Evolutionary conservation across 2,888 invertebrate species (phyloP).

Genomic region (Perizoma flavofasciatum): DNA sequence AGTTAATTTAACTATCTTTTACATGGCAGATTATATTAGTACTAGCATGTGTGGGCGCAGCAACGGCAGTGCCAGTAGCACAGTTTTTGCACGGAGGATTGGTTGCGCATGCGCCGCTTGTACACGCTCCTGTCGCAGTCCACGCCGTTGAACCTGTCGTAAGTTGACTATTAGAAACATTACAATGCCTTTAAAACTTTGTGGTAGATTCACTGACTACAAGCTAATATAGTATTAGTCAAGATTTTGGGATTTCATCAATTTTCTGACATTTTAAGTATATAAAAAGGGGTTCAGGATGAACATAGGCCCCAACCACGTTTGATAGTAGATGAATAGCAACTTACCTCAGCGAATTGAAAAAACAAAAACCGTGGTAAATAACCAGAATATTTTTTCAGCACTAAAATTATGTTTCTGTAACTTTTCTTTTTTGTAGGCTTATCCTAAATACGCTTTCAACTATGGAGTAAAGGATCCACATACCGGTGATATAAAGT

Average conservation of each 20-base stretch:
- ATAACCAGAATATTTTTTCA: too few relatives aligned
- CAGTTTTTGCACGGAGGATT: conserved; percentile 26
- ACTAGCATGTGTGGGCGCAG: conserved; percentile 59
- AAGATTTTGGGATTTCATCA: too few relatives aligned
- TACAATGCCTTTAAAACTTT: neutral
- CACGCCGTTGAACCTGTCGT: conserved; percentile 63
- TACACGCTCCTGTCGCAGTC: conserved; percentile 37
- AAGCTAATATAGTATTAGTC: too few relatives aligned
- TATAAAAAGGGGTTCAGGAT: too few relatives aligned
- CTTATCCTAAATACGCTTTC: conserved; percentile 88
- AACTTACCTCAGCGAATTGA: too few relatives aligned
- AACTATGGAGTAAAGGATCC: conserved; percentile 88
- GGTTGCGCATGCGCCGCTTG: conserved; percentile 32
- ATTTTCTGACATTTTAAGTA: too few relatives aligned
- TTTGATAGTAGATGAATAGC: too few relatives aligned
- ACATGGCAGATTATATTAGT: conserved; percentile 54
- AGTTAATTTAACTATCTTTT: neutral
- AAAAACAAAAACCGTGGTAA: too few relatives aligned
- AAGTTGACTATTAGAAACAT: conserved; percentile 36
- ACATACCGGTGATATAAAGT: conserved; percentile 89
- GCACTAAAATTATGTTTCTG: too few relatives aligned
- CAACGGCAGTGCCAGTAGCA: conserved; percentile 51
- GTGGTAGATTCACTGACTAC: too few relatives aligned
- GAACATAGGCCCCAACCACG: too few relatives aligned
- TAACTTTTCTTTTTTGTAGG: conserved; percentile 71